A percentile compares a stretch with the other conserved stretches of the same genome.
These are phyloP conservation scores for Lasioglossum figueresi DNA, from an alignment of 2,888 invertebrate species.

Conservation along the genomic window DNA sequence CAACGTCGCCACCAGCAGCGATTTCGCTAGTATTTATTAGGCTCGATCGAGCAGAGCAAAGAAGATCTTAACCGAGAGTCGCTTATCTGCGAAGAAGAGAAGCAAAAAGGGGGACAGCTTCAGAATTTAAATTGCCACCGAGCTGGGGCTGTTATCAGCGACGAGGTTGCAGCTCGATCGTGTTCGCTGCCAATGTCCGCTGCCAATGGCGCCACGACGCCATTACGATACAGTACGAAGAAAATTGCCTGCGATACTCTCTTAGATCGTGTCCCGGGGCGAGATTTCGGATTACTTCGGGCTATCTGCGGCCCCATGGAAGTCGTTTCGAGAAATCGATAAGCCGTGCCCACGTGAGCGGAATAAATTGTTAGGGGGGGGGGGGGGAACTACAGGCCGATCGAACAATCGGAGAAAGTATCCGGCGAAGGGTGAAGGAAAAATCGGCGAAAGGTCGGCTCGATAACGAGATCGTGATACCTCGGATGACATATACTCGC, in stretches of 20 bases:
- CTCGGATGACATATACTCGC: slow-evolving; percentile 1
- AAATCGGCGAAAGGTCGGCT: slow-evolving; percentile 51
- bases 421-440: slow-evolving; percentile 52
- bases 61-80: slow-evolving; percentile 24
- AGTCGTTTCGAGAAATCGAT: slow-evolving; percentile 59
- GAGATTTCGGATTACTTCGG: slow-evolving; percentile 45
- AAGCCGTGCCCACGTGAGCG: slow-evolving; percentile 57
- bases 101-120: slow-evolving; percentile 18
- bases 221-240: slow-evolving; percentile 36
- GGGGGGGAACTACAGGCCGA: slow-evolving; percentile 15
- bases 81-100: slow-evolving; percentile 27
- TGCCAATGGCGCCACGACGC: slow-evolving; percentile 46
- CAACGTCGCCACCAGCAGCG: neutral
- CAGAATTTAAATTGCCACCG: slow-evolving; percentile 53
- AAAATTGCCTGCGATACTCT: slow-evolving; percentile 36
- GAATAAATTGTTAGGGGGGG: slow-evolving; percentile 57
- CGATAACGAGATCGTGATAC: slow-evolving; percentile 57
- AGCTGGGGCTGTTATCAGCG: slow-evolving; percentile 32
- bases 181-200: slow-evolving; percentile 57
- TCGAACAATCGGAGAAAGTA: slow-evolving; percentile 71
- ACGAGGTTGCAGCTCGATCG: slow-evolving; percentile 49
- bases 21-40: slow-evolving; percentile 21
- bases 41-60: neutral
- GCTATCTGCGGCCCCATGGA: slow-evolving; percentile 27
- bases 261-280: slow-evolving; percentile 32